phyloP scores from a whole-genome alignment of 2,113 vertebrate species.

The Rhinoderma darwinii region DNA sequence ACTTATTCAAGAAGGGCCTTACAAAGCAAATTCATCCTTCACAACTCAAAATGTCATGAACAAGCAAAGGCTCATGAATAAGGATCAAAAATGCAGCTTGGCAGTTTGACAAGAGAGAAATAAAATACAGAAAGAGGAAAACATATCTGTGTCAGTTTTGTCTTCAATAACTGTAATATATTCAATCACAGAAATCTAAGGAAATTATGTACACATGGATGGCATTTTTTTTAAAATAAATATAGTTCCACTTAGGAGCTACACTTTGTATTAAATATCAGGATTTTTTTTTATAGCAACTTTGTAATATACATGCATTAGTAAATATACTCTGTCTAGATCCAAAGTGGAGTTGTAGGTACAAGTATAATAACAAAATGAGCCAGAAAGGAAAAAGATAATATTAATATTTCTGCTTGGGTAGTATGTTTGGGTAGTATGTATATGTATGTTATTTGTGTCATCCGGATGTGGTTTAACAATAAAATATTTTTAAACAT shows the following conservation, averaged over 20 bases:
- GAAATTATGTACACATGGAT: background rate
- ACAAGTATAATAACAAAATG: too few species aligned
- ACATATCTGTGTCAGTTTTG: constrained; percentile 3
- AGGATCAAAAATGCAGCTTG: background rate
- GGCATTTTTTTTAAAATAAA: background rate
- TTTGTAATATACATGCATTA: too few species aligned
- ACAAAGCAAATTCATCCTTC: constrained; percentile 5
- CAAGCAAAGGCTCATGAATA: constrained; percentile 11
- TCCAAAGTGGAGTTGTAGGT: too few species aligned
- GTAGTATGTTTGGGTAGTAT: too few species aligned
- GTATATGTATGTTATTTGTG: too few species aligned
- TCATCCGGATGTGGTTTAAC: too few species aligned
- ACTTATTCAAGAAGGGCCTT: background rate
- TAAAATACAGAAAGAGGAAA: background rate
- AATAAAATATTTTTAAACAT: too few species aligned
- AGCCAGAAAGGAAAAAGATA: too few species aligned
- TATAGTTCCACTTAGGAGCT: background rate
- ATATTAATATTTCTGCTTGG: too few species aligned
- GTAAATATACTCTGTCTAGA: too few species aligned
- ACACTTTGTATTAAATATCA: background rate
- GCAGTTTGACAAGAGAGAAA: constrained; percentile 9
- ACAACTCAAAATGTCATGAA: background rate
- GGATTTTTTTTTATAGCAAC: background rate
- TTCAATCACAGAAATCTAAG: background rate
- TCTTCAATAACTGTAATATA: background rate